Conservation (phyloP, 2,113 vertebrate species). For the Hoplias malabaricus region DNA sequence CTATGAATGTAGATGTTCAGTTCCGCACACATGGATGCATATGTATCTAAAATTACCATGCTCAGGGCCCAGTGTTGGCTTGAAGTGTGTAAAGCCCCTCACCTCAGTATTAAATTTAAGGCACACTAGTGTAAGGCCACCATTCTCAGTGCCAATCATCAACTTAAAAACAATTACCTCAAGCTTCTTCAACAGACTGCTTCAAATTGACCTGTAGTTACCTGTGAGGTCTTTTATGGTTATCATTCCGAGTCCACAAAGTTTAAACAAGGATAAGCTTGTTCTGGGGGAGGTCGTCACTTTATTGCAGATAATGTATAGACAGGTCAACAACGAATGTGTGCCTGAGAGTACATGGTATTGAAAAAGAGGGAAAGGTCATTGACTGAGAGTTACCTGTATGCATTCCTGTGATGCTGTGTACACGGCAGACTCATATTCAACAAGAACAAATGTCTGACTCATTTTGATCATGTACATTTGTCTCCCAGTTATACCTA, state of each 20-base stretch:
- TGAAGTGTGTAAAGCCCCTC: too few relatives aligned
- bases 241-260: slow-evolving; percentile 29
- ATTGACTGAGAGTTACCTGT: slow-evolving; percentile 10
- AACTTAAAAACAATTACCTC: too few relatives aligned
- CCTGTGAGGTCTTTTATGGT: slow-evolving; percentile 15
- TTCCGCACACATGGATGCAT: too few relatives aligned
- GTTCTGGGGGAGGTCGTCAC: background rate
- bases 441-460: background rate
- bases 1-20: too few relatives aligned
- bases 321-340: background rate
- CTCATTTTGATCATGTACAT: background rate
- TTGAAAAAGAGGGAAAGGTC: background rate
- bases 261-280: slow-evolving; percentile 54
- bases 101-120: too few relatives aligned
- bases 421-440: background rate
- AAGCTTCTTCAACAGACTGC: too few relatives aligned
- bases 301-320: slow-evolving; percentile 13
- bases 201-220: slow-evolving; percentile 51
- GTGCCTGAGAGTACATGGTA: background rate
- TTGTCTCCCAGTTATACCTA: background rate
- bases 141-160: too few relatives aligned
- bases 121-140: too few relatives aligned
- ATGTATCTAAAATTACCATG: too few relatives aligned
- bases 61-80: too few relatives aligned
- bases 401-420: background rate